A percentile compares a stretch with the other conserved stretches of the same genome.
Conservation (phyloP, 2,113 vertebrate species). For the Lasiurus cinereus region DNA sequence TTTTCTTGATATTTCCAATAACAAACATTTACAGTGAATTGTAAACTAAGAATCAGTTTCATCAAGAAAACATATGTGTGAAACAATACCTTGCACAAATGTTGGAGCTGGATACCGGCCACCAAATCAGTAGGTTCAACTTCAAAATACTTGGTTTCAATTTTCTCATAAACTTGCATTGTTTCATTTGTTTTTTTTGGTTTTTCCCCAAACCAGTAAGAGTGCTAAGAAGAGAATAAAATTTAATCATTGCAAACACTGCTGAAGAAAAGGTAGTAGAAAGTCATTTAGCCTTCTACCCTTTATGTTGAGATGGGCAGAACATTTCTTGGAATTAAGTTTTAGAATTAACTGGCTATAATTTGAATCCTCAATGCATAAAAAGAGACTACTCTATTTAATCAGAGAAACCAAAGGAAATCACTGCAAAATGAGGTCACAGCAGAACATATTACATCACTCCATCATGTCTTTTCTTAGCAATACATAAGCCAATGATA, state of each 20-base stretch:
- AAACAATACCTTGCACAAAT: constrained; percentile 92
- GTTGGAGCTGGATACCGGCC: constrained; percentile 95
- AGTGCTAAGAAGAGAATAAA: constrained; percentile 87
- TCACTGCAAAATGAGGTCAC: background rate
- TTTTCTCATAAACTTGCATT: constrained; percentile 90
- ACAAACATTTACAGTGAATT: background rate
- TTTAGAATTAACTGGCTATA: background rate
- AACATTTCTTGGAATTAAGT: constrained; percentile 18
- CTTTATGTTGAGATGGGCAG: background rate
- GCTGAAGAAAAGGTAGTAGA: background rate
- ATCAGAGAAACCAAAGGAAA: background rate
- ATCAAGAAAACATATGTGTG: background rate
- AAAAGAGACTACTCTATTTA: constrained; percentile 1
- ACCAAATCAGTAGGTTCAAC: constrained; percentile 92
- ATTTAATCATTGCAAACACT: background rate
- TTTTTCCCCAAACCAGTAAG: constrained; percentile 93
- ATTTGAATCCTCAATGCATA: background rate
- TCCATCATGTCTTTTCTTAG: constrained; percentile 21
- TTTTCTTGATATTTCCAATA: background rate
- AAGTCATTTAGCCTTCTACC: background rate
- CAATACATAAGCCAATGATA: background rate
- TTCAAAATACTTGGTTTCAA: constrained; percentile 94
- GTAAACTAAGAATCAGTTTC: background rate
- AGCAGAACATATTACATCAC: background rate
- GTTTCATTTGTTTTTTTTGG: constrained; percentile 88